phyloP scores from a whole-genome alignment of 2,113 vertebrate species.

The Mesembrinibis cayennensis region DNA sequence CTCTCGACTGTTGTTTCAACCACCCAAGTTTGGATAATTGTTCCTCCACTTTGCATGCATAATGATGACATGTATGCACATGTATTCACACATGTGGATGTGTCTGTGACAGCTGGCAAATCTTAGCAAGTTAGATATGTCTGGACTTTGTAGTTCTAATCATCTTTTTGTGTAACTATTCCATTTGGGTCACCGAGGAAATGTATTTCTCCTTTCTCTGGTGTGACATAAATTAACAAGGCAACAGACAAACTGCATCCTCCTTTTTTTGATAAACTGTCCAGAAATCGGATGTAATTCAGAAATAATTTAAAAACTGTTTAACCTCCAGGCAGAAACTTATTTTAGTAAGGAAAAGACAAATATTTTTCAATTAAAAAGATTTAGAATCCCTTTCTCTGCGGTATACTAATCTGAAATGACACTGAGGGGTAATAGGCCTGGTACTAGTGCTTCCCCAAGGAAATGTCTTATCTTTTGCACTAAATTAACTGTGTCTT shows the following conservation, averaged over 20 bases:
- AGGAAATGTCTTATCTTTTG: conserved; percentile 50
- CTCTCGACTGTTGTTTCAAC: not conserved
- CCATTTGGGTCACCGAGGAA: not conserved
- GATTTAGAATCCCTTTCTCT: conserved; percentile 25
- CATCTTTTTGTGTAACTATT: not conserved
- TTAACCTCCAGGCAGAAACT: conserved; percentile 16
- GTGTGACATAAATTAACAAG: not conserved
- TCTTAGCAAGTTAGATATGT: not conserved
- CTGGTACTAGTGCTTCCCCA: conserved; percentile 19
- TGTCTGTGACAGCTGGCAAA: not conserved
- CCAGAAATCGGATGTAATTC: not conserved
- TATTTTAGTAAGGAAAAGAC: conserved; percentile 1
- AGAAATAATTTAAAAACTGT: not conserved
- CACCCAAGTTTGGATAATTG: not conserved
- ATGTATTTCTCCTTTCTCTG: not conserved
- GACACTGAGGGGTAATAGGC: not conserved
- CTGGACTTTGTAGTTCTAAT: not conserved
- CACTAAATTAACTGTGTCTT: conserved; percentile 40
- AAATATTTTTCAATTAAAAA: conserved; percentile 48
- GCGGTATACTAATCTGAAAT: conserved; percentile 37
- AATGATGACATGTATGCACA: not conserved
- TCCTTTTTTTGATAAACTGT: not conserved
- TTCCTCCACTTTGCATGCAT: not conserved
- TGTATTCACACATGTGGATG: not conserved
- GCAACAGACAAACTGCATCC: not conserved